phyloP scores from a whole-genome alignment of 2,797 vertebrate genomes.

The Hybognathus amarus region DNA sequence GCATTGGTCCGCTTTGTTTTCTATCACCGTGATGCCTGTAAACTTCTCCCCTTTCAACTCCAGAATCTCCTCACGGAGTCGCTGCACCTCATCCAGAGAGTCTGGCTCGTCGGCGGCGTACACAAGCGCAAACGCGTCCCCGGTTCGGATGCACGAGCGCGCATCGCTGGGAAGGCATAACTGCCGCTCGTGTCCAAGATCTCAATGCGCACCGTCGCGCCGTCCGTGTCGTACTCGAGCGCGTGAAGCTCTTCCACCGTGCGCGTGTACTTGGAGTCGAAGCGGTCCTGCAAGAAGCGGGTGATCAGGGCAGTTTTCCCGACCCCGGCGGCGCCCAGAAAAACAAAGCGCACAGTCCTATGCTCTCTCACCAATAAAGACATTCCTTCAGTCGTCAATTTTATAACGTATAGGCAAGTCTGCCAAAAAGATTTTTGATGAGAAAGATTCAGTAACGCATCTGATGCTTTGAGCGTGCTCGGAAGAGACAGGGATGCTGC shows the following conservation, averaged over 20 bases:
- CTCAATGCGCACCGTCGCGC: constrained; percentile 68
- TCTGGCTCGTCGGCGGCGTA: constrained; percentile 71
- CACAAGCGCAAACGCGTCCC: constrained; percentile 76
- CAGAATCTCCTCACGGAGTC: constrained; percentile 75
- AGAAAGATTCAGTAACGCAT: background rate
- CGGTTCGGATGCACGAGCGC: constrained; percentile 75
- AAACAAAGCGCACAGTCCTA: constrained; percentile 69
- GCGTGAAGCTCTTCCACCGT: constrained; percentile 80
- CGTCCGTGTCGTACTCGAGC: constrained; percentile 65
- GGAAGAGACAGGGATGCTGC: background rate
- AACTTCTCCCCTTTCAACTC: constrained; percentile 62
- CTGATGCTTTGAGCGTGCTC: background rate
- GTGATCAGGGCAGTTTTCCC: constrained; percentile 78
- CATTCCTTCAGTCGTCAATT: background rate
- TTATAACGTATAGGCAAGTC: background rate
- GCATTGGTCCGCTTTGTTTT: constrained; percentile 69
- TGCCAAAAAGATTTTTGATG: background rate
- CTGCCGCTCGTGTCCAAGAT: constrained; percentile 81
- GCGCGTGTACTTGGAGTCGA: constrained; percentile 73
- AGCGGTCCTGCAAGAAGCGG: constrained; percentile 73
- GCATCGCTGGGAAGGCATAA: constrained; percentile 82
- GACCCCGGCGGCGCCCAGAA: constrained; percentile 77
- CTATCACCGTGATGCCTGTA: constrained; percentile 73
- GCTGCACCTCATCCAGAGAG: constrained; percentile 73
- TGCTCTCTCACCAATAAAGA: constrained; percentile 53